A percentile compares a stretch with the other conserved stretches of the same genome.
Evolutionary conservation across 1,140 invertebrate species (phyloP).

Genomic region (Drosophila mayri): DNA sequence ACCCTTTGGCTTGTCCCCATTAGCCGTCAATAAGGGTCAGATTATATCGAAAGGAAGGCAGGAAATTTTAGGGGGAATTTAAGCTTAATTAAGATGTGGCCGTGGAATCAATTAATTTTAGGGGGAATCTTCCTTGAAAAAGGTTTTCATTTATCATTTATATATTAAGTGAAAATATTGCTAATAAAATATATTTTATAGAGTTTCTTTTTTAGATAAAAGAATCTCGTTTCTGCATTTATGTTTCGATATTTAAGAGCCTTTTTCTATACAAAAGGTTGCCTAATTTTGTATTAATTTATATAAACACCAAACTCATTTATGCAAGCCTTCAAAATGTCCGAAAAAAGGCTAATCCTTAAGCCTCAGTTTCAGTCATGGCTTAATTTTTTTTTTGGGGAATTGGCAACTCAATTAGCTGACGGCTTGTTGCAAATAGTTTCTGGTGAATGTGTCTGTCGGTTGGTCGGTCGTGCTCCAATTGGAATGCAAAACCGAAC

Average conservation of each 20-base stretch:
- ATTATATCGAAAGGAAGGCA: slow-evolving; percentile 5
- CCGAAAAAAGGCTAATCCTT: slow-evolving; percentile 23
- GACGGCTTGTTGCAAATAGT: slow-evolving; percentile 51
- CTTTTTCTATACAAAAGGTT: no score
- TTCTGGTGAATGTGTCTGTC: slow-evolving; percentile 66
- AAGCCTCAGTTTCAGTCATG: slow-evolving; percentile 9
- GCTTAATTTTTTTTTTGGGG: slow-evolving; percentile 44
- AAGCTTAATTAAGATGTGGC: slow-evolving; percentile 16
- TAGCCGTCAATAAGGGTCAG: slow-evolving; percentile 35
- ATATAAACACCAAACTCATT: neutral
- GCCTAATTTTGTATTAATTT: neutral
- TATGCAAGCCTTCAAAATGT: neutral
- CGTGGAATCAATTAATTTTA: neutral
- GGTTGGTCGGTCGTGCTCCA: slow-evolving; percentile 76
- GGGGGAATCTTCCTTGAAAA: neutral
- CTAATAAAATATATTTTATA: neutral
- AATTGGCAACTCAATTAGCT: slow-evolving; percentile 68
- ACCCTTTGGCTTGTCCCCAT: slow-evolving; percentile 37
- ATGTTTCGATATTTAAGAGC: no score
- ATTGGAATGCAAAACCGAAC: slow-evolving; percentile 79
- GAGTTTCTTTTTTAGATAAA: no score
- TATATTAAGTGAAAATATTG: neutral
- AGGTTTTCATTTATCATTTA: neutral
- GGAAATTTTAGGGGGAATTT: neutral
- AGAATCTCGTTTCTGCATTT: neutral